Evolutionary conservation across 2,113 vertebrate species (phyloP), one percentile per base, ranked within the genome.

Genomic region (Thermophis baileyi): DNA sequence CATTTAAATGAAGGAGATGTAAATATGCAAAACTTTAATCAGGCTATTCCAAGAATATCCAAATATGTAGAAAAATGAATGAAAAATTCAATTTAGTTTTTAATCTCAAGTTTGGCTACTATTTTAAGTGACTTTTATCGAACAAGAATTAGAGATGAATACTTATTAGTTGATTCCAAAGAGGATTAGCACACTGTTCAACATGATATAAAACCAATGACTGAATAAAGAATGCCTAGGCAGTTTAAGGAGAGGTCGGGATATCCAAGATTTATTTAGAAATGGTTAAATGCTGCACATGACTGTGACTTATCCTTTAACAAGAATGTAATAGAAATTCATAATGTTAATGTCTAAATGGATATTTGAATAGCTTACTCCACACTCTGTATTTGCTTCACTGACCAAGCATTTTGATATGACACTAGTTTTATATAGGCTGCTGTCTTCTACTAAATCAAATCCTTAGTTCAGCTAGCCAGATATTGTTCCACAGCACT

Each of bases 161-260:
- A 95, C 95, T 97, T 97, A 97, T 97, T 96, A 97, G 92, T 94
- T 94, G 93, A 96, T 97, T 97, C 92, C 81, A 96, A 96, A 97
- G 94, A 94, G 95, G 96, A 97, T 97, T 97, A 22, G 25, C 94
- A 92, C 63, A 95, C 96, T 96, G 92, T 94, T 97, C 91, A 96
- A 95, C 90, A 51, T 96, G 94, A 94, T 96, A 89, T 91, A 91
- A 90, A 92, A 85, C 60, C 92, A 87, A 95, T 96, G 97, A 96
- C 94, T 95, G 81, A 94, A 91, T 69, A 92, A 50, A 44, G 85
- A 91, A 94, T 40, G 93, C 27, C 93, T 88, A 93, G 92, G 92
- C 16, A 40, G 94, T 95, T 93, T 89, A 88, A 94, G 96, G 92
- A 46, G 10, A 87, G 91, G 5, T 93, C 1, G 49, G 69, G 35